Base-by-base conservation (phyloP, 2,888 invertebrate species). In the Scrobipalpa atriplicella region DNA sequence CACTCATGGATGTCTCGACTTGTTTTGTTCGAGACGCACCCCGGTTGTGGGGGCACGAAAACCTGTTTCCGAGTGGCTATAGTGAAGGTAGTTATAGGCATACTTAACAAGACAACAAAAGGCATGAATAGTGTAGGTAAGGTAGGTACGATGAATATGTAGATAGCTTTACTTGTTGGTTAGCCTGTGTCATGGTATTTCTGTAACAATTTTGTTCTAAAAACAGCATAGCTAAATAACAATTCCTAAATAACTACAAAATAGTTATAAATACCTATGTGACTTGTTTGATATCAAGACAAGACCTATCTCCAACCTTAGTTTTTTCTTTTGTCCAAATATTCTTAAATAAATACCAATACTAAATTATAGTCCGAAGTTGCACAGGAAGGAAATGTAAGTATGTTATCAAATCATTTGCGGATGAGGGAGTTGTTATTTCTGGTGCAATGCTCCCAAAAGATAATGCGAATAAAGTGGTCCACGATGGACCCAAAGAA, bases 381-480 rank as follows among this genome's bases (percentile, higher is more conserved):
- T 62, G n/a, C 75, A 78, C 79, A 83, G 84, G 85, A 86, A 58
- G 84, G 85, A 78, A 60, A 78, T 72, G 78, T 81, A 78, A 72
- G 78, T 81, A 29, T 29, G 29, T 86, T 47, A 86, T 85, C 83
- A 74, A 74, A 75, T 78, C 70, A 76, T 79, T 81, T 71, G 80
- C 81, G 79, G 80, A 81, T 73, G 79, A 77, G 77, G 78, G 74
- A 78, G 73, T 74, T 69, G 73, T 72, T 75, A 75, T 82, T 82
- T 79, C 75, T 83, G 75, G 83, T 82, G 78, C 84, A 83, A 76
- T 84, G 87, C 71, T 84, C 84, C 80, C 76, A 79, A 84, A 83
- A 83, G 86, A 89, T 87, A 86, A 83, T 77, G 74, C 74, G 66
- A 69, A 19, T 13, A 21, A 21, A 29, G 29, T 29, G 5, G 29